phyloP scores from a whole-genome alignment of 1,140 invertebrate genomes.

The Nephotettix cincticeps region DNA sequence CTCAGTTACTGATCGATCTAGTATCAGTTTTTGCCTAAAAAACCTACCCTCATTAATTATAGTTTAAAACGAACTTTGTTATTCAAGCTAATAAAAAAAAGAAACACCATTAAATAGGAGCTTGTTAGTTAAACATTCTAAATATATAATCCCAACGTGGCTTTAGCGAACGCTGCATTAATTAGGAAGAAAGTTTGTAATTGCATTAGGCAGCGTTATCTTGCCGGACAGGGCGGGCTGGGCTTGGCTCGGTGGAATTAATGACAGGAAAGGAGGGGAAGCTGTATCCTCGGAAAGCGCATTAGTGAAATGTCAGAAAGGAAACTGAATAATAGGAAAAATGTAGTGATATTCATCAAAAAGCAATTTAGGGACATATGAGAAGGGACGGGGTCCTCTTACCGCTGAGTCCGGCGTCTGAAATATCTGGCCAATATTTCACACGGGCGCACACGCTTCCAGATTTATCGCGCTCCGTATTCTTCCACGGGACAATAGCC shows the following conservation, averaged over 20 bases:
- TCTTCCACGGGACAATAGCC: slow-evolving; percentile 9
- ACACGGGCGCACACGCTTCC: background rate
- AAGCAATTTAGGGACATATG: slow-evolving; percentile 14
- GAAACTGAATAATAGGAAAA: slow-evolving; percentile 21
- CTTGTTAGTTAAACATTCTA: background rate
- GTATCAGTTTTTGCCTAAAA: no score
- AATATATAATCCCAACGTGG: slow-evolving; percentile 21
- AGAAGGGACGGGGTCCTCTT: slow-evolving; percentile 15
- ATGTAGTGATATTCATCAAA: slow-evolving; percentile 22
- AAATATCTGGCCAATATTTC: slow-evolving; percentile 17
- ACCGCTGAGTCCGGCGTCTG: slow-evolving; percentile 17
- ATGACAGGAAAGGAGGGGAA: slow-evolving; percentile 10
- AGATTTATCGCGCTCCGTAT: slow-evolving; percentile 14
- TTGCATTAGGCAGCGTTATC: slow-evolving; percentile 18
- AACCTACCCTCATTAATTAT: no score
- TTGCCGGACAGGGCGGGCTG: background rate
- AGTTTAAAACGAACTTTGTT: no score
- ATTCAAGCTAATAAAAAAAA: no score
- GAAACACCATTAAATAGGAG: no score
- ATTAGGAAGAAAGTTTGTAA: slow-evolving; percentile 22
- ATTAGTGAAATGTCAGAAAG: slow-evolving; percentile 20
- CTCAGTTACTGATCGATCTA: no score
- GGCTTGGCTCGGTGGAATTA: slow-evolving; percentile 3
- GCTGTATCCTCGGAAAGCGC: background rate
- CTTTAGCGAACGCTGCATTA: slow-evolving; percentile 10